Evolutionary conservation across 2,888 invertebrate genomes (phyloP).

Genomic region (Phoenoteleia sp.): DNA sequence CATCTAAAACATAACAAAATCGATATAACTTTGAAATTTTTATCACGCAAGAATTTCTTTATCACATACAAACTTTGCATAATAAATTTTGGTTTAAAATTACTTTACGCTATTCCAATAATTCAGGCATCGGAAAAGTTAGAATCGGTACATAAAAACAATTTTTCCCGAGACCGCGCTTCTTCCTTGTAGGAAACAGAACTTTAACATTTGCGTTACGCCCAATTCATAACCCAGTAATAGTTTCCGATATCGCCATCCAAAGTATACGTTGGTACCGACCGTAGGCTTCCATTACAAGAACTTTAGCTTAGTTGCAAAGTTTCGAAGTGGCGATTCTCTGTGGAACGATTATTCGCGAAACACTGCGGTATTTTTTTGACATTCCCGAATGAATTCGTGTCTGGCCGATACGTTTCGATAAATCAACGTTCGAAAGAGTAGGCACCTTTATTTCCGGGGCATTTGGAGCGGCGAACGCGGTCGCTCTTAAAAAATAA

Average conservation of each 20-base stretch:
- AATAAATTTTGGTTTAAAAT: constrained; percentile 50
- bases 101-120: constrained; percentile 33
- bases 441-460: background rate
- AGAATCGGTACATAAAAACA: constrained; percentile 57
- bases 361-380: constrained; percentile 54
- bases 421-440: constrained; percentile 38
- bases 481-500: constrained; percentile 29
- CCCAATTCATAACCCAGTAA: constrained; percentile 69
- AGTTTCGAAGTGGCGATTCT: constrained; percentile 81
- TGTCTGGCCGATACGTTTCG: constrained; percentile 2
- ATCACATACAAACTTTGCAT: constrained; percentile 37
- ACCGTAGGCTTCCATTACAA: constrained; percentile 74
- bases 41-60: constrained; percentile 38
- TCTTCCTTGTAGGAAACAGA: constrained; percentile 27
- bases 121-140: constrained; percentile 48
- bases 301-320: constrained; percentile 78
- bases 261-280: constrained; percentile 41
- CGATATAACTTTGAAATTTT: constrained; percentile 40
- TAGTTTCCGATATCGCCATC: constrained; percentile 68
- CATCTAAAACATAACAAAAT: constrained; percentile 29
- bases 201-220: constrained; percentile 68
- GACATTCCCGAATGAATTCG: background rate
- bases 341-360: constrained; percentile 79
- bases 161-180: constrained; percentile 18
- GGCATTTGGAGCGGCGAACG: constrained; percentile 2